Conservation (phyloP, 1,140 invertebrate species). For the Bombus terrestris region DNA sequence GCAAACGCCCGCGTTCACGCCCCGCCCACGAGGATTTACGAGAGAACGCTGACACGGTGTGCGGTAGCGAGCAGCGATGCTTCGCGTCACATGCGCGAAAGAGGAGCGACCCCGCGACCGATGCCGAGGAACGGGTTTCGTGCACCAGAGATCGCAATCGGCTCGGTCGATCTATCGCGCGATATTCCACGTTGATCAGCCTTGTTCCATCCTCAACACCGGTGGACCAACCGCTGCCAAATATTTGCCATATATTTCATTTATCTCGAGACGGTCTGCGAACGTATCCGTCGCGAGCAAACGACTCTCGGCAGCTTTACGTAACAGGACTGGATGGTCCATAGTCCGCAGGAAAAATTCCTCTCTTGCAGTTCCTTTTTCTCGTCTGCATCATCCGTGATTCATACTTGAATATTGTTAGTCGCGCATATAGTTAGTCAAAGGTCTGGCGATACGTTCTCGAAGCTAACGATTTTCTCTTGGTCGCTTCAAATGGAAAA, state of each 20-base stretch:
- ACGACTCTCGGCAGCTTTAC: conserved; percentile 53
- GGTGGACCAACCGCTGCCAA: background rate
- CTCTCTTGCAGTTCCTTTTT: conserved; percentile 31
- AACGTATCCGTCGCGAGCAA: background rate
- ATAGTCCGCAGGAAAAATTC: conserved; percentile 60
- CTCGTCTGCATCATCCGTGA: background rate
- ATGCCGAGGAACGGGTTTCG: conserved; percentile 68
- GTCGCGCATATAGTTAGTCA: background rate
- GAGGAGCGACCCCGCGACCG: conserved; percentile 24
- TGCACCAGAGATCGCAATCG: conserved; percentile 73
- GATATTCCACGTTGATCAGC: conserved; percentile 57
- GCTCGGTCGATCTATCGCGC: background rate
- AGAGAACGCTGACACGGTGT: conserved; percentile 28
- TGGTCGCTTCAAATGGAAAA: conserved; percentile 41
- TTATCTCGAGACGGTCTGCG: background rate
- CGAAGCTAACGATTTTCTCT: conserved; percentile 47
- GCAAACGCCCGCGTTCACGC: conserved; percentile 51
- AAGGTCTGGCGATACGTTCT: conserved; percentile 1
- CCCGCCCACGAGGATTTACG: conserved; percentile 69
- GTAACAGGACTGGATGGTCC: conserved; percentile 73
- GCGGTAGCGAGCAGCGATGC: conserved; percentile 30
- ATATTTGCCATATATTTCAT: background rate
- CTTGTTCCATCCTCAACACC: conserved; percentile 50
- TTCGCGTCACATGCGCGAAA: conserved; percentile 61
- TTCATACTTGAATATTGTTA: background rate